Base-by-base conservation (phyloP, 1,140 invertebrate genomes). In the Zaprionus taronus region DNA sequence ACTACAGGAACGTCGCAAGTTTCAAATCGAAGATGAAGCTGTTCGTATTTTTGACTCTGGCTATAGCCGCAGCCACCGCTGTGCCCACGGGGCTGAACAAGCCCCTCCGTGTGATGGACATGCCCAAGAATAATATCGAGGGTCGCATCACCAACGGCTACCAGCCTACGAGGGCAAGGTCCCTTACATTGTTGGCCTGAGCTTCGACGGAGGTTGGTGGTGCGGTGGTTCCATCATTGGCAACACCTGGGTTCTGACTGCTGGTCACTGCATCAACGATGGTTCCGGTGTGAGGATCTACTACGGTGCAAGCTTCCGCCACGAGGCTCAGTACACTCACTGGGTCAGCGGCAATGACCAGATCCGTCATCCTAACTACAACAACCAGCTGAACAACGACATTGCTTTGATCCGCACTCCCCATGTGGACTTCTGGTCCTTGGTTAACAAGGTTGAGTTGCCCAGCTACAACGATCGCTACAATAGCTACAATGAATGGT, bases 221-320 rank as follows among this genome's bases (percentile, higher is more conserved):
- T 96, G 95, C 85, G 95, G 95, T n/a, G 95, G 94, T 14, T 94
- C 94, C 55, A 76, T 96, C 56, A 93, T 95, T 38, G 92, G 81
- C 72, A 78, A 91, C 57, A 20, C 91, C 2, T 95, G 93, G 93
- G 85, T 95, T 1, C 71, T 95, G 20, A 94, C 94, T 14, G 95
- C 95, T 14, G 95, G 94, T 20, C 95, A 96, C 77, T 96, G 95
- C 77, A 77, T 72, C 41, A 53, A n/a, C 44, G 72, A 83, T 69
- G 83, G 83, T 15, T 58, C 75, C 2, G 11, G 53, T 7, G 91
- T 81, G 63, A 83, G 67, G 68, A 49, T 83, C 44, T 69, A 61
- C 60, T 83, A 69, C 14, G 91, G 86, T 24, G 78, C 91, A 51
- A 77, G 82, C 7, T 6, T 53, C 4, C 91, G 91, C 57, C 83